Percentiles rank a stretch among this genome's conserved stretches.
Evolutionary conservation across 2,888 invertebrate species (phyloP).

Genomic region (Invenusta paracnida): DNA sequence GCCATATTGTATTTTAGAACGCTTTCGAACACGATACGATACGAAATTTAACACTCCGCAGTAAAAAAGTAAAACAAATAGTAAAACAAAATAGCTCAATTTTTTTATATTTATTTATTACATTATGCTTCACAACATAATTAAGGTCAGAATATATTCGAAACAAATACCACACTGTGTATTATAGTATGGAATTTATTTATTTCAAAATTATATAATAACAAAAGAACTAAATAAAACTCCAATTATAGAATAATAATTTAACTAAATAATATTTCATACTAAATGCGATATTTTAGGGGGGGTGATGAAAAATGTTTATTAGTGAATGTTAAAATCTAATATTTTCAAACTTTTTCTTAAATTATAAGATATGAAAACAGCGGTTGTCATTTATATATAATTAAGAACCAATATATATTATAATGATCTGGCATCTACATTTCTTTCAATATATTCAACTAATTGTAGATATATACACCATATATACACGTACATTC

Average conservation of each 20-base stretch:
- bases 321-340: background rate
- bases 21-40: background rate
- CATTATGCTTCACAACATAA: background rate
- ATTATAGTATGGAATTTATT: background rate
- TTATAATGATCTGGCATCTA: too few relatives aligned
- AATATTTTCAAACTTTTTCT: background rate
- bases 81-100: background rate
- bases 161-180: background rate
- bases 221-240: background rate
- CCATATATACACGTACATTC: too few relatives aligned
- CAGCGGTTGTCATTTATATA: background rate
- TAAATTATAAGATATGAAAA: background rate
- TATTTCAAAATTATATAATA: background rate
- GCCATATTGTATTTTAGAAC: background rate
- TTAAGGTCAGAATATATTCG: background rate
- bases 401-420: background rate
- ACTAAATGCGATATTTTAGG: background rate
- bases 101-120: background rate
- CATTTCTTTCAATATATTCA: too few relatives aligned
- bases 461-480: too few relatives aligned
- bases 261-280: too few relatives aligned
- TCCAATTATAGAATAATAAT: background rate
- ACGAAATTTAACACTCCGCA: background rate
- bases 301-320: background rate
- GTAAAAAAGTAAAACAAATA: background rate